phyloP scores from a whole-genome alignment of 2,888 invertebrate species.

The Busseola fusca region DNA sequence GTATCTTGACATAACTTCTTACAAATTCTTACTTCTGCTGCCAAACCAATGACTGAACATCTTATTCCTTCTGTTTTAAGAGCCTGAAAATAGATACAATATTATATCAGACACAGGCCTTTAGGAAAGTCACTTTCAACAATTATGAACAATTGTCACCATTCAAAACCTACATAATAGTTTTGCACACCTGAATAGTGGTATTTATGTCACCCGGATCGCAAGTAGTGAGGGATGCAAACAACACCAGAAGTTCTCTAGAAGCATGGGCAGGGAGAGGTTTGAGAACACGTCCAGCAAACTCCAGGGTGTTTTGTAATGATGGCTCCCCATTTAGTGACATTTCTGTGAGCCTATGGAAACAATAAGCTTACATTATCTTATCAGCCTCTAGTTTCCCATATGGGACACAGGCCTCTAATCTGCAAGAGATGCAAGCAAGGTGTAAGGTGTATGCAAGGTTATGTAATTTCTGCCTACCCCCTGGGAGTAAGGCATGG shows the following conservation, averaged over 20 bases:
- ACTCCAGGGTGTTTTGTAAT: slow-evolving; percentile 97
- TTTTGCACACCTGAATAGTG: slow-evolving; percentile 89
- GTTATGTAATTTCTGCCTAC: neutral
- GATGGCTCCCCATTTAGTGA: slow-evolving; percentile 97
- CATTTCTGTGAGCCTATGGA: slow-evolving; percentile 89
- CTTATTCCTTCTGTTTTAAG: slow-evolving; percentile 95
- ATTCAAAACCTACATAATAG: neutral
- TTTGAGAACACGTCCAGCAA: slow-evolving; percentile 95
- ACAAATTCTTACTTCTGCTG: slow-evolving; percentile 98
- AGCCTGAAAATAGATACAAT: slow-evolving; percentile 81
- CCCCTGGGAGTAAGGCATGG: neutral
- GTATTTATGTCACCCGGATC: slow-evolving; percentile 97
- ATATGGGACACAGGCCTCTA: neutral
- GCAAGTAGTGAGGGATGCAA: slow-evolving; percentile 98
- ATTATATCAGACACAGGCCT: neutral
- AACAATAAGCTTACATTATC: slow-evolving; percentile 3
- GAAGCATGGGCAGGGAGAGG: slow-evolving; percentile 98
- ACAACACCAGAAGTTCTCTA: slow-evolving; percentile 96
- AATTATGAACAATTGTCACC: neutral
- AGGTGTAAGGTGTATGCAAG: no score
- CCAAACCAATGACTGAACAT: slow-evolving; percentile 97
- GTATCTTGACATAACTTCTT: slow-evolving; percentile 95
- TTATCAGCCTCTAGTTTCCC: neutral
- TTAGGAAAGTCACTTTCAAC: neutral
- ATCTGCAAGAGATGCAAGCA: neutral